These are phyloP conservation scores for Trachelus troglodyta DNA, from an alignment of 2,888 invertebrate species.

Conservation along the genomic window DNA sequence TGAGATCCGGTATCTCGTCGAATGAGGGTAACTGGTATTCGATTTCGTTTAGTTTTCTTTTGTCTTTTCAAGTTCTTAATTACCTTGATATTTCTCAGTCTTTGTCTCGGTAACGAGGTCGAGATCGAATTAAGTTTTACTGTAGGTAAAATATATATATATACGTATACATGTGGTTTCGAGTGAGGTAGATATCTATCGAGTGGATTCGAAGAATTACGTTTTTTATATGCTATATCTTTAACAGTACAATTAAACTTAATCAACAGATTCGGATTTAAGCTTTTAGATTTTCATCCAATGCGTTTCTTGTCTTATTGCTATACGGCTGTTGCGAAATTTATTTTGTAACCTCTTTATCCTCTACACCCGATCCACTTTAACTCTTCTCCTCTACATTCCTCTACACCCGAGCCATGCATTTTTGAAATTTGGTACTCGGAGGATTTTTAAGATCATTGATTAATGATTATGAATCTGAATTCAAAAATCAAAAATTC, in stretches of 20 bases:
- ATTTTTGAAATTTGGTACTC: no score
- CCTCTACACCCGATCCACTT: neutral
- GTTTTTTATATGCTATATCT: neutral
- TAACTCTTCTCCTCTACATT: no score
- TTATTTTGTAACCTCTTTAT: neutral
- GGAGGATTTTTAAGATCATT: no score
- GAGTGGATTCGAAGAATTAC: neutral
- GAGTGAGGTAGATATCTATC: neutral
- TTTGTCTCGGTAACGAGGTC: neutral
- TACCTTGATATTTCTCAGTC: neutral
- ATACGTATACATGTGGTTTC: neutral
- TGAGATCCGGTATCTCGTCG: neutral
- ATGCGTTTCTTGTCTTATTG: neutral
- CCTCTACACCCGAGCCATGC: no score
- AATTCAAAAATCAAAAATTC: no score
- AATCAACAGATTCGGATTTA: neutral
- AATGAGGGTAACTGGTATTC: neutral
- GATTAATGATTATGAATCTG: no score
- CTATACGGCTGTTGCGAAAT: no score
- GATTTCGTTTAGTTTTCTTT: neutral
- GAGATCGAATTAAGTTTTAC: neutral
- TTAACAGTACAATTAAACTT: neutral
- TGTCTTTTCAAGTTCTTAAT: neutral
- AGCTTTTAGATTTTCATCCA: neutral
- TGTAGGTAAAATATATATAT: neutral